These are phyloP conservation scores for Aporrectodea caliginosa DNA, from an alignment of 1,140 invertebrate species.

Conservation along the genomic window DNA sequence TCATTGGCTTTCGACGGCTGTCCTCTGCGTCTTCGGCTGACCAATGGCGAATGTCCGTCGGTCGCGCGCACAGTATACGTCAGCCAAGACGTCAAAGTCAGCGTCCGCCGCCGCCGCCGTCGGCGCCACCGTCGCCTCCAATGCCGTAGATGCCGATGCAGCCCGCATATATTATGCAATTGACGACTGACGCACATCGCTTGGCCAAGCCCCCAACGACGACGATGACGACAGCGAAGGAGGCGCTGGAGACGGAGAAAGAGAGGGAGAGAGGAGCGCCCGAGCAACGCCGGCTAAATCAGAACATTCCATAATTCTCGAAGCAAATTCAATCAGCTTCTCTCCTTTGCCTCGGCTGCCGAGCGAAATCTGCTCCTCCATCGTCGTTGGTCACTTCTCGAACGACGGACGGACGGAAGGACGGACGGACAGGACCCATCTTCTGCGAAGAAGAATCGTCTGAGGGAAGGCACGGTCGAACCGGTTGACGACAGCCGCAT, in stretches of 20 bases:
- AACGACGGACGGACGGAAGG: not conserved
- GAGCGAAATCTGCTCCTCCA: not conserved
- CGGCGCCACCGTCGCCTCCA: no score
- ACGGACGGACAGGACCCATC: not conserved
- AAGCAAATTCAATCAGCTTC: not conserved
- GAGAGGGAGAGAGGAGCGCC: not conserved
- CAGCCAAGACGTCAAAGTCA: not conserved
- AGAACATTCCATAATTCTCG: not conserved
- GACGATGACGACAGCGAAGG: not conserved
- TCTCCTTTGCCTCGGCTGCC: not conserved
- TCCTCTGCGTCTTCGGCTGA: not conserved
- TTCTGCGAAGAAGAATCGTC: no score
- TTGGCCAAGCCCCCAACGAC: not conserved
- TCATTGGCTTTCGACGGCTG: not conserved
- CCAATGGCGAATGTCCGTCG: not conserved
- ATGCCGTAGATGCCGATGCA: slow-evolving; percentile 7
- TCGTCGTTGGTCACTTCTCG: not conserved
- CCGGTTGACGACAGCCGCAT: no score
- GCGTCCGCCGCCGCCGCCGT: no score
- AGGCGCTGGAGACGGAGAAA: no score
- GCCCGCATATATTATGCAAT: not conserved
- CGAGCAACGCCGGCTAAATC: not conserved
- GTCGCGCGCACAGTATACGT: no score
- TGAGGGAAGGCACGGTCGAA: no score
- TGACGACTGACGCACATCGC: not conserved